Conservation (phyloP, 2,888 invertebrate species). For the Liodrosophila aerea region DNA sequence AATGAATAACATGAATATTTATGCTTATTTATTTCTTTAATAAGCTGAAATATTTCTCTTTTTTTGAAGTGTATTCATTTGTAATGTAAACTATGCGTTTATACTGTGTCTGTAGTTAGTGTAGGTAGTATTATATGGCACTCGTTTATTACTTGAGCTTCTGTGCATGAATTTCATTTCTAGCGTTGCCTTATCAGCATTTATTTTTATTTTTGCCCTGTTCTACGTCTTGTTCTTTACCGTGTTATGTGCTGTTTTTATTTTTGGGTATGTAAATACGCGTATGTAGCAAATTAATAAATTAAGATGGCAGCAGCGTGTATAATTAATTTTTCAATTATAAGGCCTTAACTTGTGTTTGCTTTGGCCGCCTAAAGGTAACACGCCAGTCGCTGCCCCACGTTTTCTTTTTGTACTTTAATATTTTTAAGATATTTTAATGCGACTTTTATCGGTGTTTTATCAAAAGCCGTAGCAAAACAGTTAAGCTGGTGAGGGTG, state of each 20-base stretch:
- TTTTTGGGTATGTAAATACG: constrained; percentile 42
- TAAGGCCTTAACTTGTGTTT: constrained; percentile 64
- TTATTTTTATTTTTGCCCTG: constrained; percentile 9
- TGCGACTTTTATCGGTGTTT: constrained; percentile 49
- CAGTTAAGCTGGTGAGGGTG: no score
- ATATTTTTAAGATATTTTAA: constrained; percentile 26
- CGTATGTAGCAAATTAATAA: constrained; percentile 47
- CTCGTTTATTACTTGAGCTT: constrained; percentile 17
- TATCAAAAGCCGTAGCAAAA: constrained; percentile 54
- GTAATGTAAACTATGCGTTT: constrained; percentile 35
- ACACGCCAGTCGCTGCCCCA: constrained; percentile 26
- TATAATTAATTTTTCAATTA: constrained; percentile 73
- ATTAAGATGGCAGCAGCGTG: constrained; percentile 47
- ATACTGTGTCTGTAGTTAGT: not conserved
- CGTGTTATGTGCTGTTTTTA: not conserved
- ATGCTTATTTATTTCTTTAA: constrained; percentile 12
- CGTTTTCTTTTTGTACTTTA: constrained; percentile 19
- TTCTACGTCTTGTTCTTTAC: not conserved
- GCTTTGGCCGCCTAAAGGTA: constrained; percentile 48
- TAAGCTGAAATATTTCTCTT: not conserved
- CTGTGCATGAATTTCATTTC: constrained; percentile 31
- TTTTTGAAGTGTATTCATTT: constrained; percentile 4
- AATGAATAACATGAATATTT: not conserved
- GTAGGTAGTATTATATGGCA: constrained; percentile 20
- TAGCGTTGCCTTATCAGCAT: constrained; percentile 33